phyloP scores from a whole-genome alignment of 1,140 invertebrate genomes.

The Drosophila paulistorum region DNA sequence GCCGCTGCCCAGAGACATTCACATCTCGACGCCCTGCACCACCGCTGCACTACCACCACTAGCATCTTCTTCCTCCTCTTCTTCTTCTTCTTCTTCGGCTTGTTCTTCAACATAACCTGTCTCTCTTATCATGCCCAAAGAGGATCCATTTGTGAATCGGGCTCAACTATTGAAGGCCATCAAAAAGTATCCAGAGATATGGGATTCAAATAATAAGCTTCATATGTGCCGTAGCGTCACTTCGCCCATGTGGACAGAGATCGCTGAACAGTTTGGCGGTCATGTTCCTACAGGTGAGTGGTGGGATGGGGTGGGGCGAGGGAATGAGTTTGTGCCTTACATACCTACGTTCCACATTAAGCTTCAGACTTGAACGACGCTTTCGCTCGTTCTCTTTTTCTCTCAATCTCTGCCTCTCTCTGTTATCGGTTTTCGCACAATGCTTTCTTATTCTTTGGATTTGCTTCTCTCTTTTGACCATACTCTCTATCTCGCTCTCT shows the following conservation, averaged over 20 bases:
- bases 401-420: not conserved
- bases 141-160: slow-evolving; percentile 80
- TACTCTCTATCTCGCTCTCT: not conserved
- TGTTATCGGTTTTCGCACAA: slow-evolving; percentile 20
- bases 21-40: slow-evolving; percentile 10
- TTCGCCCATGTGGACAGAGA: slow-evolving; percentile 82
- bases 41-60: slow-evolving; percentile 13
- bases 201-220: slow-evolving; percentile 80
- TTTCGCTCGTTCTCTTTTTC: not conserved
- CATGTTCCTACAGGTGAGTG: slow-evolving; percentile 80
- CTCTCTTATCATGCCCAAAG: slow-evolving; percentile 65
- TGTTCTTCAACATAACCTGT: no score
- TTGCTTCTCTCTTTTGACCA: not conserved
- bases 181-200: slow-evolving; percentile 81
- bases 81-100: no score
- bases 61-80: not conserved
- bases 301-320: not conserved
- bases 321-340: not conserved
- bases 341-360: not conserved
- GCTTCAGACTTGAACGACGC: not conserved
- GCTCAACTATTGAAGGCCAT: slow-evolving; percentile 79
- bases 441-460: slow-evolving; percentile 14
- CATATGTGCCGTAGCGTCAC: slow-evolving; percentile 81
- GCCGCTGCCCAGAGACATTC: slow-evolving; percentile 43
- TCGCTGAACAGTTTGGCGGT: slow-evolving; percentile 79